Evolutionary conservation across 1,140 invertebrate genomes (phyloP).

Genomic region (Hycleus phaleratus): DNA sequence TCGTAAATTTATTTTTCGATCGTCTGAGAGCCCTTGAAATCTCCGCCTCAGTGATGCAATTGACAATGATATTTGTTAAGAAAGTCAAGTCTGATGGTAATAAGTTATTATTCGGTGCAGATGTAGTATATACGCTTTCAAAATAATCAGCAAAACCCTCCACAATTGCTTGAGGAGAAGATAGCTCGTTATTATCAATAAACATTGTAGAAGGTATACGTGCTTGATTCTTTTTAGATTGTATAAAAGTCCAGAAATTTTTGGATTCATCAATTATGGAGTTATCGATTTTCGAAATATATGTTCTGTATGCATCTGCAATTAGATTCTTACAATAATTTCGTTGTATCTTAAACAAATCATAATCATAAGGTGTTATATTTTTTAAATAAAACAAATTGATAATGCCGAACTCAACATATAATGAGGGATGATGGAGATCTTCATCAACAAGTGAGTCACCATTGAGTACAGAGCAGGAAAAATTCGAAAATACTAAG

Average conservation of each 20-base stretch:
- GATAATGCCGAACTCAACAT: too few relatives aligned
- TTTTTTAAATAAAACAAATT: neutral
- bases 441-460: too few relatives aligned
- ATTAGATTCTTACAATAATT: neutral
- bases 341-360: neutral
- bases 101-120: neutral
- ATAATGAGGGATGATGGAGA: too few relatives aligned
- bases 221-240: neutral
- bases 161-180: neutral
- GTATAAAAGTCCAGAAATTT: neutral
- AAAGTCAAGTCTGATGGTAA: neutral
- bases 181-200: neutral
- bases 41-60: neutral
- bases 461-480: too few relatives aligned
- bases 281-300: neutral
- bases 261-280: neutral
- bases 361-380: neutral
- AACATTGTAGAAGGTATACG: neutral
- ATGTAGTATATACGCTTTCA: neutral
- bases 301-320: neutral
- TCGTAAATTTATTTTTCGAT: neutral
- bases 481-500: too few relatives aligned
- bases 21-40: neutral
- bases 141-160: neutral
- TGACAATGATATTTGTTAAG: neutral